These are phyloP conservation scores for Acomys russatus DNA, from an alignment of 2,797 vertebrate species.

Conservation along the genomic window DNA sequence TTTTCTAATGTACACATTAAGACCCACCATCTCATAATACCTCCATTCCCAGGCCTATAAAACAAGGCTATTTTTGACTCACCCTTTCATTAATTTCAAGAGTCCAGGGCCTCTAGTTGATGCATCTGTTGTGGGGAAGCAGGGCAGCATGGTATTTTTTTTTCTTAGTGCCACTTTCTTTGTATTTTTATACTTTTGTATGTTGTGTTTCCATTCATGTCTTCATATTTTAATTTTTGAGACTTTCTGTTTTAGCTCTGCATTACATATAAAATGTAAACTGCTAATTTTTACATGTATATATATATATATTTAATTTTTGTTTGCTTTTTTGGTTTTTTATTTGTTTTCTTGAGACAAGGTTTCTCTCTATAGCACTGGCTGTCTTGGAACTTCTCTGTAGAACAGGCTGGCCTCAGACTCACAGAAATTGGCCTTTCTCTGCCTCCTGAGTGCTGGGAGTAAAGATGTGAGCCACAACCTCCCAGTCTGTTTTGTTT, in stretches of 20 bases:
- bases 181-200: neutral
- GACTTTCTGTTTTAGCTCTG: neutral
- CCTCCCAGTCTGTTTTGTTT: neutral
- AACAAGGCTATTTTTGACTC: neutral
- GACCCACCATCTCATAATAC: neutral
- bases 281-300: neutral
- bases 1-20: neutral
- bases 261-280: neutral
- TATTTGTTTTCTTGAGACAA: neutral
- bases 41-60: neutral
- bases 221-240: neutral
- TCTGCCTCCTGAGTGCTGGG: neutral
- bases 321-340: no score
- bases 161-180: neutral
- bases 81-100: neutral
- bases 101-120: neutral
- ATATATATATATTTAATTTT: no score
- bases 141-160: neutral
- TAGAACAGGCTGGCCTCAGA: neutral
- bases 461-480: neutral
- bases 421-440: neutral
- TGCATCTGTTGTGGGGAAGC: neutral
- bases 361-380: neutral
- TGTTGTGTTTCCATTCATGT: neutral
- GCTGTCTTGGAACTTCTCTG: neutral